phyloP scores from a whole-genome alignment of 2,113 vertebrate genomes.

The Pandion haliaetus region DNA sequence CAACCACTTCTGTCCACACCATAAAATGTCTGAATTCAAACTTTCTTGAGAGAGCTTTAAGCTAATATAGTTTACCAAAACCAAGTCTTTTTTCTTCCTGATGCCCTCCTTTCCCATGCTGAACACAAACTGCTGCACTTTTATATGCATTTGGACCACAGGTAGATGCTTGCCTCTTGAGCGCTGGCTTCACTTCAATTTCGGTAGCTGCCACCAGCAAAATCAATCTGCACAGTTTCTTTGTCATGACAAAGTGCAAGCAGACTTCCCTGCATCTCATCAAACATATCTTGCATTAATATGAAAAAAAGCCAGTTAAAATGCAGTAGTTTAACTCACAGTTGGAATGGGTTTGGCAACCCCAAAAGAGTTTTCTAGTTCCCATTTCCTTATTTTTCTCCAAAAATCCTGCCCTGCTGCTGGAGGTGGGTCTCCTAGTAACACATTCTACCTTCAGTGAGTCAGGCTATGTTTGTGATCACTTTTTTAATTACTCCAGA shows the following conservation, averaged over 20 bases:
- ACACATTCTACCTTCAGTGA: background rate
- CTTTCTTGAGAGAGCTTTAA: background rate
- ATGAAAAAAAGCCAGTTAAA: background rate
- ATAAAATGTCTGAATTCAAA: background rate
- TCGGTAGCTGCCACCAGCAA: background rate
- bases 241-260: background rate
- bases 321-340: background rate
- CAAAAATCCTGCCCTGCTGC: background rate
- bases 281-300: background rate
- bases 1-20: background rate
- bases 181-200: background rate
- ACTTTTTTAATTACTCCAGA: conserved; percentile 48
- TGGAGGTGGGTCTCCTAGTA: background rate
- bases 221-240: background rate
- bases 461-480: conserved; percentile 10
- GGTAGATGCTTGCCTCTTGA: background rate
- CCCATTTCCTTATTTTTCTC: background rate
- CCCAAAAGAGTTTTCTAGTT: background rate
- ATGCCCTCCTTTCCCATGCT: fast-evolving
- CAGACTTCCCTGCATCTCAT: background rate
- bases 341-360: background rate
- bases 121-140: background rate
- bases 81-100: background rate
- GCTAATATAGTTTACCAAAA: background rate
- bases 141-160: background rate